Conservation (phyloP, 2,113 vertebrate species). For the Xiphophorus maculatus region DNA sequence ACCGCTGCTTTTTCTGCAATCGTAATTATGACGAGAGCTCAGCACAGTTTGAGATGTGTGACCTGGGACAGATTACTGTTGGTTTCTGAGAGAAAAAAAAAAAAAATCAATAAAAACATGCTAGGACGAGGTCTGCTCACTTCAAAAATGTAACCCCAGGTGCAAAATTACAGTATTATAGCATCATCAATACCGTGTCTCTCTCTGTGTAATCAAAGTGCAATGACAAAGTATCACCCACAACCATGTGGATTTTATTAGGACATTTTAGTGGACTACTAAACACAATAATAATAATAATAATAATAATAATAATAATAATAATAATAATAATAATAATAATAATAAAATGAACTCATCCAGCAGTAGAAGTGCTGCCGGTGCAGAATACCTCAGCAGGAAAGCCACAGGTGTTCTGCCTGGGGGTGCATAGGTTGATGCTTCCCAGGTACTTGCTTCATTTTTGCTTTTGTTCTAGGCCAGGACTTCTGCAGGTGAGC, state of each 20-base stretch:
- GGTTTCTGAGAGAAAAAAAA: not conserved
- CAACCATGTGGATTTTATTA: not conserved
- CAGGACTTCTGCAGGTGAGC: not conserved
- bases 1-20: too few relatives aligned
- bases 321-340: too few relatives aligned
- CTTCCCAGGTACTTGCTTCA: not conserved
- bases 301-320: too few relatives aligned
- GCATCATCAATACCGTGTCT: conserved; percentile 1
- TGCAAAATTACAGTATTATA: not conserved
- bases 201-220: not conserved
- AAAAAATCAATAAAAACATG: conserved; percentile 2
- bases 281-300: not conserved
- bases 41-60: not conserved
- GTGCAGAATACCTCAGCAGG: not conserved
- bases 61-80: not conserved
- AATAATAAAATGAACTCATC: not conserved
- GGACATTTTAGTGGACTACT: not conserved
- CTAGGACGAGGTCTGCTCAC: not conserved
- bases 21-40: not conserved
- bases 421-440: too few relatives aligned
- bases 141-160: not conserved
- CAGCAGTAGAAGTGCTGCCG: not conserved
- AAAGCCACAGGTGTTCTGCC: not conserved
- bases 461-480: not conserved
- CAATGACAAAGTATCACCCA: not conserved